Conservation (phyloP, 1,140 invertebrate species). For the Brachionus asplanchnoidis region DNA sequence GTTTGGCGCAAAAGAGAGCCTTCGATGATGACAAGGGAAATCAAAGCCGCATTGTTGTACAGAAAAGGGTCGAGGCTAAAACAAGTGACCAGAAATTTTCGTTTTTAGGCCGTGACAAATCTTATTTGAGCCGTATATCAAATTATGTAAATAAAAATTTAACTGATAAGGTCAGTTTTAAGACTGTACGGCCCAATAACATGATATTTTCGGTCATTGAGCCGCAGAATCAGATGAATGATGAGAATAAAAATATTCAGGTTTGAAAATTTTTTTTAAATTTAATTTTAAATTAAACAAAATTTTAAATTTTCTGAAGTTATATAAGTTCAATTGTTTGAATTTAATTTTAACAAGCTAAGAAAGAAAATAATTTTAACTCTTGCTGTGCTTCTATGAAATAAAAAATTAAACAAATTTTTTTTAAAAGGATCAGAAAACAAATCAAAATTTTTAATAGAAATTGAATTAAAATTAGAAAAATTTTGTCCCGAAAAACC, state of each 20-base stretch:
- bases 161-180: constrained; percentile 17
- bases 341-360: too few species aligned
- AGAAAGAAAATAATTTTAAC: too few species aligned
- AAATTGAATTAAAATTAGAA: too few species aligned
- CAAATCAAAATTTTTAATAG: too few species aligned
- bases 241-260: constrained; percentile 10
- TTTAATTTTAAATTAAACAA: too few species aligned
- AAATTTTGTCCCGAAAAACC: too few species aligned
- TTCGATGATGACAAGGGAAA: background rate
- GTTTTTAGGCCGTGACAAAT: background rate
- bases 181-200: background rate
- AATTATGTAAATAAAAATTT: constrained; percentile 34
- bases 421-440: too few species aligned
- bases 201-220: constrained; percentile 6
- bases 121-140: constrained; percentile 17
- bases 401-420: too few species aligned
- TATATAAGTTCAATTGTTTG: too few species aligned
- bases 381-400: too few species aligned
- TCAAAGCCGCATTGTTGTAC: background rate
- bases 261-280: background rate
- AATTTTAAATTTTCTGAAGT: too few species aligned
- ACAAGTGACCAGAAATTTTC: constrained; percentile 30
- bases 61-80: background rate
- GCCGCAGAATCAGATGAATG: background rate
- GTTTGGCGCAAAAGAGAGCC: background rate